phyloP scores from a whole-genome alignment of 2,113 vertebrate species.

The Coreoperca whiteheadi region DNA sequence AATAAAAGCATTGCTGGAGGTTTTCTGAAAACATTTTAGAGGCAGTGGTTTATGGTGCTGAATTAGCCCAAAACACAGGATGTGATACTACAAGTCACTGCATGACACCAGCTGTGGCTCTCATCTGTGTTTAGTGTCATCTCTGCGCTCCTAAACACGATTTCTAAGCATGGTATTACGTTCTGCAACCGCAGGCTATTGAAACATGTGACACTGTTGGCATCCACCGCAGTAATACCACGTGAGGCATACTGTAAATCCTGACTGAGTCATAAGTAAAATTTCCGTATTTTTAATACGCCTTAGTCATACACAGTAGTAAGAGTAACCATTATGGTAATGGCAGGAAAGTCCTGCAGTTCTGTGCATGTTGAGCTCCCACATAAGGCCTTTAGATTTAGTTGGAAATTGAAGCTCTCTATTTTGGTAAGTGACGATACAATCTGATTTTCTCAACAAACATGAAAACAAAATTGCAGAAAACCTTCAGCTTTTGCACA shows the following conservation, averaged over 20 bases:
- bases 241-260: neutral
- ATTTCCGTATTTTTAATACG: neutral
- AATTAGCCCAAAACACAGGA: neutral
- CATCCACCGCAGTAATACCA: neutral
- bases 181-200: neutral
- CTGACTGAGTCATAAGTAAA: neutral
- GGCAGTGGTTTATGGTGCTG: neutral
- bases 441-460: neutral
- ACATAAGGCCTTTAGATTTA: neutral
- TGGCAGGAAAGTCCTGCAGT: neutral
- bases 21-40: neutral
- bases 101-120: neutral
- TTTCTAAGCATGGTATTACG: neutral
- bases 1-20: neutral
- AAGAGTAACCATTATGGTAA: neutral
- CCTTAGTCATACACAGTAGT: neutral
- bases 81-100: neutral
- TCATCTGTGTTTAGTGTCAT: neutral
- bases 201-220: neutral
- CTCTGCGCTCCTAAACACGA: neutral
- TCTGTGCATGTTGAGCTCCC: neutral
- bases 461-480: no score
- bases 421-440: neutral
- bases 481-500: neutral
- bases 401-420: no score